Percentiles rank a stretch among this genome's conserved stretches.
These are phyloP conservation scores for Xiphophorus birchmanni DNA, from an alignment of 2,797 vertebrate species.

Conservation along the genomic window DNA sequence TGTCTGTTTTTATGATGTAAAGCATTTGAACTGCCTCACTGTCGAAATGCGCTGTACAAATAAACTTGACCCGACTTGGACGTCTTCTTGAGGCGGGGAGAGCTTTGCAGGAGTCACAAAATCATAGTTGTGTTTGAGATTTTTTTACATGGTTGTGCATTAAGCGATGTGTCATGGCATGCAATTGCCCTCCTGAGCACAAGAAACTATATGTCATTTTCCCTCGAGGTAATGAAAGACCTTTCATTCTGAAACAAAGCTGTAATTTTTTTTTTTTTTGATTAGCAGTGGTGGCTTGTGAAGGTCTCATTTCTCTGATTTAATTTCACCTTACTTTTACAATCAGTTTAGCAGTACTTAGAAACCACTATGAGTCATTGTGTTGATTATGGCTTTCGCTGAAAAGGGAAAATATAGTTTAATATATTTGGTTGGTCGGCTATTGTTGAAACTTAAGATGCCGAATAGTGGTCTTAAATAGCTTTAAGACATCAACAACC, in stretches of 20 bases:
- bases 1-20: no score
- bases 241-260: constrained; percentile 13
- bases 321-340: constrained; percentile 18
- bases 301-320: constrained; percentile 31
- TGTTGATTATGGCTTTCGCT: constrained; percentile 8
- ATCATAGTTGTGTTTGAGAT: constrained; percentile 11
- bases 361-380: constrained; percentile 15
- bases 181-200: not conserved
- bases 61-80: no score
- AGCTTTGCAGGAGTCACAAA: constrained; percentile 16
- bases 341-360: constrained; percentile 9
- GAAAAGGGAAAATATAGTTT: constrained; percentile 5
- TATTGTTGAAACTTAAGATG: not conserved
- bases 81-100: constrained; percentile 4
- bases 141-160: constrained; percentile 29
- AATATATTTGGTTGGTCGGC: not conserved
- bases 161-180: constrained; percentile 15
- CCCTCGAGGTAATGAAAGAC: constrained; percentile 5
- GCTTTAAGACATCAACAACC: not conserved
- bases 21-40: no score
- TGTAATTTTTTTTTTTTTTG: constrained; percentile 17
- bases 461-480: not conserved
- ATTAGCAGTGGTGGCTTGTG: constrained; percentile 8
- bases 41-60: no score
- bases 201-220: constrained; percentile 18